A percentile compares a stretch with the other conserved stretches of the same genome.
Evolutionary conservation across 92 coral and sea anemone genomes (phyloP).

Genomic region (Meandrina meandrites): DNA sequence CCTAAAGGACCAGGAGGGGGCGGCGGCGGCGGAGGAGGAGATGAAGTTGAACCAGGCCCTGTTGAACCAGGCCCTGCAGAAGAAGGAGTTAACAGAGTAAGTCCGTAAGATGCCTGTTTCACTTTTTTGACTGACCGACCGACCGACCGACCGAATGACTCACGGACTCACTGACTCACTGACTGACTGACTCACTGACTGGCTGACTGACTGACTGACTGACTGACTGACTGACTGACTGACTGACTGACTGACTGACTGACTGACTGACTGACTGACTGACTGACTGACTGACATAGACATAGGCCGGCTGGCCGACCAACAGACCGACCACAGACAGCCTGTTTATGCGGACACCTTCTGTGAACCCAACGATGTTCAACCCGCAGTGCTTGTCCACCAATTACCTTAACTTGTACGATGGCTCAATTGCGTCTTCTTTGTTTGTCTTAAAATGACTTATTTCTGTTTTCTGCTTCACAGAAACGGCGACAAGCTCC

Average conservation of each 20-base stretch:
- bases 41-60: neutral
- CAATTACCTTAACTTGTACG: neutral
- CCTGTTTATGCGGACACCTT: no score
- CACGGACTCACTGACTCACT: neutral
- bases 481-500: slow-evolving; percentile 41
- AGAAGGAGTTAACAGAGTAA: slow-evolving; percentile 29
- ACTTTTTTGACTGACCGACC: neutral
- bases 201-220: neutral
- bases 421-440: neutral
- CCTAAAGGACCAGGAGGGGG: slow-evolving; percentile 24
- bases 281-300: no score
- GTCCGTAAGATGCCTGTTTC: neutral
- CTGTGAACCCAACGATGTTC: no score
- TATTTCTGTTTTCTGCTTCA: neutral
- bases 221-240: neutral
- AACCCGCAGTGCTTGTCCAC: no score
- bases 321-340: no score
- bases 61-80: slow-evolving; percentile 11
- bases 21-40: neutral
- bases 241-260: neutral
- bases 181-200: neutral
- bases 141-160: neutral
- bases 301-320: no score
- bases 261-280: no score
- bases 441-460: neutral